Evolutionary conservation across 1,140 invertebrate genomes (phyloP).

Genomic region (Venturia canescens): DNA sequence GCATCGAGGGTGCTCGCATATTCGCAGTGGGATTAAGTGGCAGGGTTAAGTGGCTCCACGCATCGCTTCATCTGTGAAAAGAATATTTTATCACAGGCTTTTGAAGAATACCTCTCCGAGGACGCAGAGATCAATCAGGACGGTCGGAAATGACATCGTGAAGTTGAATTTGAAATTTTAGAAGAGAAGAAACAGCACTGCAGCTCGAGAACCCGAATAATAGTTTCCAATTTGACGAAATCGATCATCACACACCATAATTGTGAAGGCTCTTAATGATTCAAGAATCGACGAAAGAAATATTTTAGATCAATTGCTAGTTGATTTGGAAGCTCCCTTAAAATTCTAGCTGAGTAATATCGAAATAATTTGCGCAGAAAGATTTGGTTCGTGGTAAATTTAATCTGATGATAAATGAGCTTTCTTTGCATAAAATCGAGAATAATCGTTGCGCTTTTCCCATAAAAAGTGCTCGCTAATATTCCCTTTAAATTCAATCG

Average conservation of each 20-base stretch:
- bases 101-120: background rate
- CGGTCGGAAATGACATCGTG: background rate
- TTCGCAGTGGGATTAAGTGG: background rate
- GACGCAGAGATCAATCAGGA: background rate
- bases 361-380: no score
- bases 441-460: no score
- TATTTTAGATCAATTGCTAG: no score
- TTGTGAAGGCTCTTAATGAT: no score
- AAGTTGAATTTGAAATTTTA: background rate
- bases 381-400: no score
- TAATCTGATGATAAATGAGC: no score
- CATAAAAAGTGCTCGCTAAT: no score
- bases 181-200: background rate
- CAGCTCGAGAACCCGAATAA: background rate
- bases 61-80: background rate
- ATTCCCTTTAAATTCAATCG: no score
- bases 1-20: conserved; percentile 9
- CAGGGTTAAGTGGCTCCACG: background rate
- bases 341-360: no score
- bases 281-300: no score
- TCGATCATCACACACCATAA: background rate
- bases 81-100: conserved; percentile 10
- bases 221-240: background rate
- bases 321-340: no score
- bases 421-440: no score